Evolutionary conservation across 2,888 invertebrate genomes (phyloP), one percentile per base, ranked within the genome.

Genomic region (Xestoiulus laeticollis): DNA sequence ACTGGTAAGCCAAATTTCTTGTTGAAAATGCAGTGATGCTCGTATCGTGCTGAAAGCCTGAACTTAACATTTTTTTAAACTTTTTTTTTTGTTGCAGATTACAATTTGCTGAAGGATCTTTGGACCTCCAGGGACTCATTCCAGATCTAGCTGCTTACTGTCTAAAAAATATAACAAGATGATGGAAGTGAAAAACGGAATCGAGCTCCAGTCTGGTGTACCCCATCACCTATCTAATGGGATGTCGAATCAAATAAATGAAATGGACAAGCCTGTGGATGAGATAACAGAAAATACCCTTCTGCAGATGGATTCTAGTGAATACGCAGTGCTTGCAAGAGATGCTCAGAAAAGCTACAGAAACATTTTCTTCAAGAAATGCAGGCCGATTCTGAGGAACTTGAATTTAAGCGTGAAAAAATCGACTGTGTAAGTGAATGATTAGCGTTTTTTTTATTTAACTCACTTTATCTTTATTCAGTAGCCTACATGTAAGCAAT

Each of bases 391-490:
- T 19, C 33, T 83, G 14, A 32, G 83, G 32, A 32, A 33, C 32
- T n/a, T 83, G 32, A 83, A 83, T 22, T n/a, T 83, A 3, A 83
- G 83, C n/a, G 83, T 83, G 22, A 83, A 83, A 30, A 83, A 83
- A 83, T 83, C 83, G 19, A 33, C 83, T 16, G 83, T 83, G 83
- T 83, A 83, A 83, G 83, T 83, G 5, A 83, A 59, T n/a, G n/a
- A 59, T n/a, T 59, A n/a, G n/a, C 53, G 6, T 59, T 48, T 43
- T 43, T 43, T 10, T n/a, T n/a, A n/a, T n/a, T n/a, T n/a, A n/a
- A n/a, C n/a, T n/a, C n/a, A n/a, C n/a, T n/a, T n/a, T n/a, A n/a
- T n/a, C n/a, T n/a, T n/a, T n/a, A n/a, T n/a, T n/a, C n/a, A n/a
- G n/a, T n/a, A n/a, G n/a, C n/a, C n/a, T n/a, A n/a, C n/a, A n/a